Conservation (phyloP, 2,113 vertebrate species). For the Tricholaema leucomelas region DNA sequence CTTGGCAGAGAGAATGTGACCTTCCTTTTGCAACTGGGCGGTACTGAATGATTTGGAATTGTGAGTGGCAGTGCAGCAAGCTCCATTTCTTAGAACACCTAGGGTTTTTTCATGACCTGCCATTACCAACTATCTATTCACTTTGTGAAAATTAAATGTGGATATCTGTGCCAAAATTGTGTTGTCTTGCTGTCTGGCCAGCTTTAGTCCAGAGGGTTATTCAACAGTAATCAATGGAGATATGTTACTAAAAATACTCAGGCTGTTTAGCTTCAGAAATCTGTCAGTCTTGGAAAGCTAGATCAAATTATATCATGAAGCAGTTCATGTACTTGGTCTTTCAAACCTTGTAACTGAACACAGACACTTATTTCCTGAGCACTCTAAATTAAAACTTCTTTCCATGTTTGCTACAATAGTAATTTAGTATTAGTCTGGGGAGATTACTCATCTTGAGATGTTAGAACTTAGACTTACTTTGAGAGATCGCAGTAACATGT, state of each 20-base stretch:
- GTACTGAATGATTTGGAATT: not conserved
- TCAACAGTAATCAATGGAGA: not conserved
- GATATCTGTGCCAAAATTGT: not conserved
- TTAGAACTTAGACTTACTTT: constrained; percentile 4
- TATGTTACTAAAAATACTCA: not conserved
- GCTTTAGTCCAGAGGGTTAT: not conserved
- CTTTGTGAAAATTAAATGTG: not conserved
- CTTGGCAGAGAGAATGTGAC: not conserved
- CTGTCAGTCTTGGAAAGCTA: not conserved
- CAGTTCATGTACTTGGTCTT: not conserved
- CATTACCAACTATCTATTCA: not conserved
- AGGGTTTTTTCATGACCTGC: not conserved
- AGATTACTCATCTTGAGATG: not conserved
- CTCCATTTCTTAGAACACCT: not conserved
- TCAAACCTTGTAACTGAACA: not conserved
- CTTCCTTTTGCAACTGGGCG: not conserved
- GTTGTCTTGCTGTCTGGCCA: not conserved
- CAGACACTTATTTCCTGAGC: not conserved
- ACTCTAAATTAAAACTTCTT: constrained; percentile 6
- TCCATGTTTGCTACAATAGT: not conserved
- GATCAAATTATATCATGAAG: not conserved
- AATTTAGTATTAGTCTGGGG: not conserved
- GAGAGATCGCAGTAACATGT: not conserved
- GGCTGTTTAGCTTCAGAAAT: not conserved
- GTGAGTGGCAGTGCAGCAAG: not conserved